Base-by-base conservation (phyloP, 2,888 invertebrate genomes). In the Teleiodes luculella region DNA sequence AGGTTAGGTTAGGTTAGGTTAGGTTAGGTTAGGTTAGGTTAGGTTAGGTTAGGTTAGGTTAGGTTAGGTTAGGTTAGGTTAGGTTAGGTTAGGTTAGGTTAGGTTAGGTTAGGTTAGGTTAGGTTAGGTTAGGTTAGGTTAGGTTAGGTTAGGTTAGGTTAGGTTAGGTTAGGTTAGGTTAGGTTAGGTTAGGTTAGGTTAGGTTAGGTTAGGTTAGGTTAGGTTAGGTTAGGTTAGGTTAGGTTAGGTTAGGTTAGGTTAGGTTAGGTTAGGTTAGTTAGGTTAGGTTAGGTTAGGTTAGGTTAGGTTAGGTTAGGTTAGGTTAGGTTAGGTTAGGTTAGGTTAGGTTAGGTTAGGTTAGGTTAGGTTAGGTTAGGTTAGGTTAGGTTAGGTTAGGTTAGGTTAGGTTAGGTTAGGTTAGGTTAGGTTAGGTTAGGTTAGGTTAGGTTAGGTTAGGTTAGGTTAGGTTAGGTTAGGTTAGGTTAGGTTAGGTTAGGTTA, bases 231-330 rank as follows among this genome's bases (percentile, higher is more conserved):
- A 41, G 51, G 51, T 51, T 39, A 31, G 53, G 53, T 56, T 56
- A 56, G 56, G 56, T 56, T 56, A 56, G 56, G 56, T 56, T 56
- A 56, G 56, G 56, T 56, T 56, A 56, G 56, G 57, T 56, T 56
- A 56, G 56, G 56, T 56, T 56, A 56, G 56, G 56, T 56, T 56
- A 56, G 56, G 56, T 56, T 56, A 56, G 56, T 56, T 56, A 56
- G 56, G 56, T 56, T 56, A 56, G 56, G 55, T 55, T 55, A 55
- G 55, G 55, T 55, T 55, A 52, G 55, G 61, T 61, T 61, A 62
- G 60, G 64, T 61, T 61, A 60, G 62, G 64, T 62, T 60, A 59
- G 61, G 61, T 60, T 59, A 60, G 58, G 60, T 60, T 59, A 59
- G 60, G 61, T 62, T 61, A 58, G 61, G 61, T 58, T 59, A 60